Evolutionary conservation across 2,888 invertebrate genomes (phyloP), one percentile per base, ranked within the genome.

Genomic region (Campopleginae sp.): DNA sequence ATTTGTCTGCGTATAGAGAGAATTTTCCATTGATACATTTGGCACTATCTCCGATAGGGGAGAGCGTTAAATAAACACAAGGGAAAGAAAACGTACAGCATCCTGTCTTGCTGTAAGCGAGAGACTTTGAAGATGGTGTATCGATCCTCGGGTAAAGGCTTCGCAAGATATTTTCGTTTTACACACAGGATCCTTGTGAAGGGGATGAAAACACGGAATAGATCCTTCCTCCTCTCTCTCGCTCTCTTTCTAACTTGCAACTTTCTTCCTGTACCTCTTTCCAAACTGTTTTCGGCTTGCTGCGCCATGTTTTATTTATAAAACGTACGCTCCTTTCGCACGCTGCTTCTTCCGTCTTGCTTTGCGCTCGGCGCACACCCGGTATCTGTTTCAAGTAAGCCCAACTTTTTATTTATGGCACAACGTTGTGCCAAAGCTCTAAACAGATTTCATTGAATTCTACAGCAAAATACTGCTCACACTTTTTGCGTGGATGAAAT

Each of bases 361-460:
- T 31, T n/a, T 33, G 33, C 19, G 65, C 65, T 7, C 68, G n/a
- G 27, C 44, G 19, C 19, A 17, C 42, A 68, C 38, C 31, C 65
- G 38, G 33, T 33, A 79, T 79, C 33, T 33, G 12, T 68, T 58
- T 46, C 58, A 33, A 19, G 70, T 46, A 48, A 71, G n/a, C 23
- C 70, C 44, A 61, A 78, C 2, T 79, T 71, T 79, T 71, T 71
- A 79, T 79, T 79, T 70, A 70, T 61, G 70, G 31, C 78, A 8
- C 46, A 38, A 38, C 31, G 23, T 19, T 61, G 58, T 27, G 46
- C 27, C 33, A 79, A 79, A 46, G 51, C 63, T 58, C 61, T 33
- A 46, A 61, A 71, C 70, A 71, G 79, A 71, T 79, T 79, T 79
- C 23, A 79, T 79, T 70, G 71, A 79, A 79, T 71, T 79, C 71